These are phyloP conservation scores for Orius insidiosus DNA, from an alignment of 1,140 invertebrate genomes.

Conservation along the genomic window DNA sequence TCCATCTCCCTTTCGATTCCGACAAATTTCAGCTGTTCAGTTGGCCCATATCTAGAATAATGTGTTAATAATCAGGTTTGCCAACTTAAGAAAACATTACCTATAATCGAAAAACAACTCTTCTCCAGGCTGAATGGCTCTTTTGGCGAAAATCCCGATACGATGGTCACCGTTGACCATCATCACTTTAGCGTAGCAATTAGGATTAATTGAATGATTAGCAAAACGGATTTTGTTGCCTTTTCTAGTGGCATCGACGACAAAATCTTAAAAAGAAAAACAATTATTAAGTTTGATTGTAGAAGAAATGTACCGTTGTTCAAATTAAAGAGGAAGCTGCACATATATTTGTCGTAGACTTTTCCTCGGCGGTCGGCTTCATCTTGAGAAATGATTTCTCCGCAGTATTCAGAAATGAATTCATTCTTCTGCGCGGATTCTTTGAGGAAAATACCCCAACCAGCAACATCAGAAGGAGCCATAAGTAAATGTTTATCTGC, in stretches of 20 bases:
- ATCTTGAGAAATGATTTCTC: conserved; percentile 95
- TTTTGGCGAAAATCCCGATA: conserved; percentile 97
- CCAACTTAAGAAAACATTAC: conserved; percentile 25
- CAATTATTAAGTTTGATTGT: too few relatives aligned
- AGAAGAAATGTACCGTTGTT: too few relatives aligned
- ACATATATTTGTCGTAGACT: conserved; percentile 99
- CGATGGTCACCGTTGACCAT: conserved; percentile 99
- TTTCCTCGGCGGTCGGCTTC: conserved; percentile 97
- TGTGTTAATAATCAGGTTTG: not conserved
- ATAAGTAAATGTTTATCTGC: conserved; percentile 73
- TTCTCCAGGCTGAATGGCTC: conserved; percentile 89
- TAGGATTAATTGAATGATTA: conserved; percentile 98
- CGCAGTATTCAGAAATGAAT: conserved; percentile 98
- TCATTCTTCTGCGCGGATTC: conserved; percentile 93
- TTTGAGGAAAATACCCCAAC: conserved; percentile 97
- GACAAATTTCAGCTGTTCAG: conserved; percentile 93
- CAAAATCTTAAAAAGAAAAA: conserved; percentile 77
- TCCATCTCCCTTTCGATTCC: conserved; percentile 94
- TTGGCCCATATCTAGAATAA: conserved; percentile 82
- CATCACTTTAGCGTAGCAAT: conserved; percentile 97
- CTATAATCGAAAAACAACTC: conserved; percentile 93
- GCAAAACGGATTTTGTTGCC: conserved; percentile 99
- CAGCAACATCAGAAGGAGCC: conserved; percentile 94
- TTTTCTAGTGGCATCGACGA: conserved; percentile 96
- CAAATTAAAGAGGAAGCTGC: conserved; percentile 96